Percentiles rank a stretch among this genome's conserved stretches.
These are phyloP conservation scores for Sceloporus undulatus DNA, from an alignment of 2,113 vertebrate species.

Conservation along the genomic window DNA sequence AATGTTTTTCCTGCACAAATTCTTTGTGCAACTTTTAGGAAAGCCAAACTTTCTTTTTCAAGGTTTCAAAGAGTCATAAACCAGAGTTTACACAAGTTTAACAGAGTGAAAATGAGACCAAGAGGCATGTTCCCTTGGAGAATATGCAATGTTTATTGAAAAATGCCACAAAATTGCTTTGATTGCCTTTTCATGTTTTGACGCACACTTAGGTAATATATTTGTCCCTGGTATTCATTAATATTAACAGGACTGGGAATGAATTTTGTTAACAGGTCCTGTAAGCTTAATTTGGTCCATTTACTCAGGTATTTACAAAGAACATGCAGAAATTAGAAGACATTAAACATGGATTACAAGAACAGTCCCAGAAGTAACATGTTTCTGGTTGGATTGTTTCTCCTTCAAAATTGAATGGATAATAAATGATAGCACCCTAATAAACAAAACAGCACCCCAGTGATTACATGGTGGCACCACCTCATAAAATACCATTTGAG, in stretches of 20 bases:
- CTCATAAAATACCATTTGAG: background rate
- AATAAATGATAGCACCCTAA: background rate
- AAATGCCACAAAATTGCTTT: background rate
- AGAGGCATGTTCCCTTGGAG: background rate
- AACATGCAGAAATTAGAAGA: background rate
- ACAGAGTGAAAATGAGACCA: background rate
- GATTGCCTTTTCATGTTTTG: constrained; percentile 37
- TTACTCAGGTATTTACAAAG: background rate
- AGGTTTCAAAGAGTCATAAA: background rate
- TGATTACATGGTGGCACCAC: background rate
- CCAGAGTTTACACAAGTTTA: background rate
- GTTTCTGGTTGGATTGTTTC: background rate
- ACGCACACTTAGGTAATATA: constrained; percentile 7
- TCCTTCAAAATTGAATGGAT: background rate
- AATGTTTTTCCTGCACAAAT: background rate
- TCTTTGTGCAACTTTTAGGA: background rate
- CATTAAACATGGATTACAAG: background rate
- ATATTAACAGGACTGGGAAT: constrained; percentile 11
- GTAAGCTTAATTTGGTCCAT: background rate
- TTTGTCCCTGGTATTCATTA: constrained; percentile 23
- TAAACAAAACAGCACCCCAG: background rate
- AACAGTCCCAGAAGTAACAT: background rate
- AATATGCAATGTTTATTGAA: constrained; percentile 26
- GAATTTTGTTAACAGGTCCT: constrained; percentile 9
- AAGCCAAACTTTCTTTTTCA: background rate